phyloP scores from a whole-genome alignment of 2,888 invertebrate genomes.

The Colostygia pectinataria region DNA sequence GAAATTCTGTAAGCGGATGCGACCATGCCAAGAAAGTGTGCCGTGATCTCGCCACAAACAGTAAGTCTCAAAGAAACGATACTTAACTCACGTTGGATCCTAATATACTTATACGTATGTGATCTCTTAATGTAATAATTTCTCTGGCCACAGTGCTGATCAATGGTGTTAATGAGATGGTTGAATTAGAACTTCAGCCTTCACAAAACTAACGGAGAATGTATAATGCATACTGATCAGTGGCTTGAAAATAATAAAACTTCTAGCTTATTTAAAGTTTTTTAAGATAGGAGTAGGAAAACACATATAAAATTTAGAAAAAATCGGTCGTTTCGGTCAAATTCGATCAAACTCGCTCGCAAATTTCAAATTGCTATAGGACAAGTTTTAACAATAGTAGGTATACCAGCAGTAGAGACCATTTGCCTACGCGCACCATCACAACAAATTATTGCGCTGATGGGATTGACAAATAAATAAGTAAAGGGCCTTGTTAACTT shows the following conservation, averaged over 20 bases:
- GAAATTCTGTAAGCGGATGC: conserved; percentile 64
- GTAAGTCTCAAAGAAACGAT: conserved; percentile 48
- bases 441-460: neutral
- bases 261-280: no score
- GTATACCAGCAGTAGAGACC: neutral
- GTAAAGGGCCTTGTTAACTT: no score
- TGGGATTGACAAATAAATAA: no score
- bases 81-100: conserved; percentile 57
- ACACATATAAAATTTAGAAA: no score
- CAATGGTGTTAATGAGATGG: conserved; percentile 44
- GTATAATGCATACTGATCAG: conserved; percentile 18
- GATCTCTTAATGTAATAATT: no score
- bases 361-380: no score
- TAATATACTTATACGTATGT: conserved; percentile 47
- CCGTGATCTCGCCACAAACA: conserved; percentile 54
- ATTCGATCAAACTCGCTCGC: no score
- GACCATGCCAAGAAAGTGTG: conserved; percentile 72
- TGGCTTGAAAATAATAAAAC: conserved; percentile 16
- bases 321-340: no score
- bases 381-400: conserved; percentile 5
- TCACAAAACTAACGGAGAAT: no score
- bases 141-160: conserved; percentile 36
- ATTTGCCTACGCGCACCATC: conserved; percentile 1
- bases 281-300: no score
- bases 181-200: conserved; percentile 27